Base-by-base conservation (phyloP, 2,797 vertebrate species). In the Gymnopithys bicolor region DNA sequence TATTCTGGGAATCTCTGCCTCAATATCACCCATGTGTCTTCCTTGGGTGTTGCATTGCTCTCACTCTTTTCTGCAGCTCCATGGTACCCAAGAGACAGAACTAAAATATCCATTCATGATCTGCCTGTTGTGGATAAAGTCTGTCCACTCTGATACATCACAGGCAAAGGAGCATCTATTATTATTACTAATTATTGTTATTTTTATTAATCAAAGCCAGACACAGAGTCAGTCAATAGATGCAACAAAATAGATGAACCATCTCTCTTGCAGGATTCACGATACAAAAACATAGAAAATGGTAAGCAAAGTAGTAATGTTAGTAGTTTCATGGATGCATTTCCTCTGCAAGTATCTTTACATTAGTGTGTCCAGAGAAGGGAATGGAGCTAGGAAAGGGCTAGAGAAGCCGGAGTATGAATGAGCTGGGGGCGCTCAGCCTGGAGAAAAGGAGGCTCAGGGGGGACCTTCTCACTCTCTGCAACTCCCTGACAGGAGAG, bases 151-250 rank as follows among this genome's bases (percentile, higher is more conserved):
- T 41, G 41, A 41, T 41, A 19, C 15, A 32, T 25, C 19, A 73
- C 46, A 75, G 55, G 19, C 27, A 87, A 59, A 80, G 19, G 15
- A 78, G 43, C 43, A 21, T 45, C 0, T 51, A 37, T 21, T 12
- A 19, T 11, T 35, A 22, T 1, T 32, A 43, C 5, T 48, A 45
- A 45, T 45, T 45, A 45, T 45, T 45, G 19, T 45, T 35, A 22
- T 1, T 32, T 35, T 7, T 51, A 23, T 25, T 46, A 13, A 21
- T 43, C 19, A 32, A 11, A 48, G 6, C 23, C 69, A 75, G 21
- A 33, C 4, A 7, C 16, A 10, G 11, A 60, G 14, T 55, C 24
- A 35, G 13, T 9, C 0, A 0, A 21, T 1, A 30, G n/a, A 27
- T n/a, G 17, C 10, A 43, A 4, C 32, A 49, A 41, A 41, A 41